Base-by-base conservation (phyloP, 2,797 vertebrate genomes). In the Benthosema pterotum region DNA sequence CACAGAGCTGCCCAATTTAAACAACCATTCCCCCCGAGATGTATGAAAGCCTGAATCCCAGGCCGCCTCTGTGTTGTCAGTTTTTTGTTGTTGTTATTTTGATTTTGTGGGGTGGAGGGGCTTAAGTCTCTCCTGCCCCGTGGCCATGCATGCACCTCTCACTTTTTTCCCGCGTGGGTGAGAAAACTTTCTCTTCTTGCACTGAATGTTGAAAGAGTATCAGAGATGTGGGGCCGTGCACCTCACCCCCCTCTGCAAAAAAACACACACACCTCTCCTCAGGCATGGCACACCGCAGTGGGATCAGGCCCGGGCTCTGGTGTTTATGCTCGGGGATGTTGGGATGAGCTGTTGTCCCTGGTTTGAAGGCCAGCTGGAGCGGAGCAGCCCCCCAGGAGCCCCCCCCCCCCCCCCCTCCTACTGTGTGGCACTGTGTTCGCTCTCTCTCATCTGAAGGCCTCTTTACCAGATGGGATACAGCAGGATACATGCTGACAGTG, bases 281-380 rank as follows among this genome's bases (percentile, higher is more conserved):
- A 8, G 22, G 22, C 22, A 22, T 22, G 32, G 32, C 32, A 38
- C 7, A 8, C 8, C 32, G 7, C 15, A 60, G 65, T 74, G 71
- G 67, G 84, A 81, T 65, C 62, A 54, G 82, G 77, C 72, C 74
- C 69, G 60, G 59, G 51, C 2, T 0, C 11, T 14, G 2, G 2
- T 70, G 71, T 70, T 78, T 76, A 73, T 72, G 65, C 69, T 73
- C 0, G 17, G 7, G 69, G 58, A 70, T 68, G 75, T 73, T 28
- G 59, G 62, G 51, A 60, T 52, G 68, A 71, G 64, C 9, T 18
- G 57, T 46, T 59, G 52, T 72, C 69, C 70, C 46, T 1, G 53
- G 65, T 61, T 77, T 38, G 64, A 71, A 72, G 67, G 72, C 49
- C 54, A 11, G 61, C 52, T 62, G 76, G 60, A 74, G 77, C 77